Conservation (phyloP, 2,797 vertebrate species). For the Sebastiscus tertius region DNA sequence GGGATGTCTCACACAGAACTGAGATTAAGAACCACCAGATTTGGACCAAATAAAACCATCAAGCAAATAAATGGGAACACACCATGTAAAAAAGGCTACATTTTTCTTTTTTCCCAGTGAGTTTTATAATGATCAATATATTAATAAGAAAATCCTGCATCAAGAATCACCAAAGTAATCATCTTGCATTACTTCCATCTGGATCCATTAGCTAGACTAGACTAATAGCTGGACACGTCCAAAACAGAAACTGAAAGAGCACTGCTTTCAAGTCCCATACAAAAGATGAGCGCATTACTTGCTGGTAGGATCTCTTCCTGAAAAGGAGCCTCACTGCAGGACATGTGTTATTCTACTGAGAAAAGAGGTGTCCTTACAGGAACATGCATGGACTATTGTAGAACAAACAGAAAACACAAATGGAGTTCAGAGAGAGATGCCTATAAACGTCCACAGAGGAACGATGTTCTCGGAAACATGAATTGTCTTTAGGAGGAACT, state of each 20-base stretch:
- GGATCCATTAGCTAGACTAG: neutral
- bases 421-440: neutral
- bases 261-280: neutral
- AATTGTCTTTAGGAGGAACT: neutral
- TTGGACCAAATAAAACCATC: neutral
- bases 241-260: neutral
- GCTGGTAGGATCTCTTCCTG: neutral
- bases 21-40: neutral
- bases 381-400: neutral
- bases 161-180: neutral
- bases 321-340: neutral
- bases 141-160: neutral
- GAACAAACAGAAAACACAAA: neutral
- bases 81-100: neutral
- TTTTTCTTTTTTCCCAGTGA: neutral
- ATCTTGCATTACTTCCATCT: neutral
- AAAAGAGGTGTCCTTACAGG: neutral
- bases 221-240: neutral
- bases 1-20: neutral
- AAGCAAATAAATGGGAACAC: neutral
- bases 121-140: neutral
- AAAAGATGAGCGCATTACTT: neutral
- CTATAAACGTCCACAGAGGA: neutral
- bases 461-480: neutral
- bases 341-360: neutral